Evolutionary conservation across 2,888 invertebrate genomes (phyloP).

Genomic region (Mycalesis mineus): DNA sequence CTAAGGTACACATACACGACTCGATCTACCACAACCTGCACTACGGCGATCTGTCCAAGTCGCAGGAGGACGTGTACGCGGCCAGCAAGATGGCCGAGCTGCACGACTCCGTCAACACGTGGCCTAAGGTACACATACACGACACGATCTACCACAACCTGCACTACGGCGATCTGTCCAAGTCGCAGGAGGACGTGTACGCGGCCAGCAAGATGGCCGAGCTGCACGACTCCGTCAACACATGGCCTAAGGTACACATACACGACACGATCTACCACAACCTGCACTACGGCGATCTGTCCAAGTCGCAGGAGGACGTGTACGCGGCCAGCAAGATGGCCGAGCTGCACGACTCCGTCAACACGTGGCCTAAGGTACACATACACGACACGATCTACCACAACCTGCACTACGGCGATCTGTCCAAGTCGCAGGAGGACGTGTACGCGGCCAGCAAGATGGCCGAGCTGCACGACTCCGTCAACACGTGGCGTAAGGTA

Average conservation of each 20-base stretch:
- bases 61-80: constrained; percentile 84
- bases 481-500: constrained; percentile 67
- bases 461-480: constrained; percentile 92
- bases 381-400: constrained; percentile 55
- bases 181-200: constrained; percentile 85
- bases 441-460: constrained; percentile 91
- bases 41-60: constrained; percentile 91
- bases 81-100: constrained; percentile 96
- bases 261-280: constrained; percentile 96
- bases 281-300: constrained; percentile 94
- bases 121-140: constrained; percentile 81
- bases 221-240: constrained; percentile 90
- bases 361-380: constrained; percentile 77
- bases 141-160: constrained; percentile 95
- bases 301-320: constrained; percentile 84
- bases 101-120: constrained; percentile 76
- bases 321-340: constrained; percentile 93
- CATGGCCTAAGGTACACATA: constrained; percentile 73
- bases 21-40: constrained; percentile 85
- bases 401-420: constrained; percentile 96
- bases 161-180: constrained; percentile 92
- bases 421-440: constrained; percentile 82
- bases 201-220: constrained; percentile 95
- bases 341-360: constrained; percentile 93
- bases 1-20: constrained; percentile 54